Conservation (phyloP, 1,140 invertebrate genomes). For the Teleogryllus occipitalis region DNA sequence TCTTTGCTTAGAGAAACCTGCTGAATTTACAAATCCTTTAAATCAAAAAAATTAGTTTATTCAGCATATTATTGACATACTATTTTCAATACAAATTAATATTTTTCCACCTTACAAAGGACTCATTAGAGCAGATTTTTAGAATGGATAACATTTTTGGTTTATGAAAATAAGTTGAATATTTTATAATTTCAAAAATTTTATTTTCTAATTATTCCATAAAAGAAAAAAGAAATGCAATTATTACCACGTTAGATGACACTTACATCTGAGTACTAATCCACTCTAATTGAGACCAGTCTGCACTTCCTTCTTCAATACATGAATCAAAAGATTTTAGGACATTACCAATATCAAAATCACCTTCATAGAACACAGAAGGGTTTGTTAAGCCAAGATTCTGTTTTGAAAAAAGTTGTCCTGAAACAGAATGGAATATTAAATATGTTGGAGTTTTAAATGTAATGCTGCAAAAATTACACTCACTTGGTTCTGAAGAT, state of each 20-base stretch:
- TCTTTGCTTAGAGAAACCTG: too few species aligned
- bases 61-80: too few species aligned
- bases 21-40: too few species aligned
- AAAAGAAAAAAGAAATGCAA: neutral
- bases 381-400: constrained; percentile 45
- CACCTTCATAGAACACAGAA: constrained; percentile 40
- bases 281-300: constrained; percentile 48
- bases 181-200: too few species aligned
- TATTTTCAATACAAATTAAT: too few species aligned
- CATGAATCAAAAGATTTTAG: constrained; percentile 45
- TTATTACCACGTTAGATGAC: neutral
- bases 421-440: constrained; percentile 32
- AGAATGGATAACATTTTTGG: too few species aligned
- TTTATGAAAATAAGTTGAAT: too few species aligned
- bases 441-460: neutral
- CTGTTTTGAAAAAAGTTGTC: constrained; percentile 35
- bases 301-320: constrained; percentile 32
- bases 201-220: neutral
- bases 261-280: constrained; percentile 44
- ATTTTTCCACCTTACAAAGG: too few species aligned
- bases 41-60: too few species aligned
- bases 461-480: neutral
- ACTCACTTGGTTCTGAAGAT: constrained; percentile 32
- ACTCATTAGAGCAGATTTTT: too few species aligned
- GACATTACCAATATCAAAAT: constrained; percentile 38